Base-by-base conservation (phyloP, 2,113 vertebrate genomes). In the Passer montanus region DNA sequence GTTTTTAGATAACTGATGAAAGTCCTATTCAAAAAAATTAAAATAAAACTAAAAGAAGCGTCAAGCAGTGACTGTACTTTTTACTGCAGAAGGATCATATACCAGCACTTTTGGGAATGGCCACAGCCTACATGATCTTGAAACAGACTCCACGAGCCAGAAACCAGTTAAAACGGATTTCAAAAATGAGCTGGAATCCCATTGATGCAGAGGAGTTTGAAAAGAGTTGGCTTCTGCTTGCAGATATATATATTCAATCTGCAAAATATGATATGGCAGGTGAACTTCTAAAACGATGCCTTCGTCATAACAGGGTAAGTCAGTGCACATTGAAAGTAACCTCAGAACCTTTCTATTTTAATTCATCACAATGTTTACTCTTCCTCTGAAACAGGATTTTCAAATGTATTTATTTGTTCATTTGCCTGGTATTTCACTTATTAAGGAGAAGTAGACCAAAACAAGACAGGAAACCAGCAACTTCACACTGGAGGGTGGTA, bases 161-260 rank as follows among this genome's bases (percentile, higher is more conserved):
- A 94, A 99, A 99, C 97, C 99, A 99, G 84, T 98, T 99, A 79
- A 99, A 99, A 93, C 98, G 99, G 59, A 99, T 99, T 95, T 98
- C 99, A 59, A 99, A 99, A 97, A 99, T 99, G 99, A 99, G 97
- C 97, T 99, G 99, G 99, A 99, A 98, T 97, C 97, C 98, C 37
- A 85, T 98, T 24, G 99, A 99, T 90, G 99, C 99, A 9, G 99
- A 99, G 46, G 99, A 99, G 87, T 99, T 99, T 95, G 99, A 99
- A 97, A 99, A 99, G 98, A 99, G 99, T 96, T 99, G 99, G 99
- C 97, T 99, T 85, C 98, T 99, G 17, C 98, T 99, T 96, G 99
- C 99, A 47, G 99, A 99, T 96, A 99, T 99, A 96, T 99, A 99
- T 96, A 99, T 99, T 97, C 99, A 99, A 49, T 99, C 99, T 17